These are phyloP conservation scores for Leucophora obtusa DNA, from an alignment of 2,888 invertebrate species.

Conservation along the genomic window DNA sequence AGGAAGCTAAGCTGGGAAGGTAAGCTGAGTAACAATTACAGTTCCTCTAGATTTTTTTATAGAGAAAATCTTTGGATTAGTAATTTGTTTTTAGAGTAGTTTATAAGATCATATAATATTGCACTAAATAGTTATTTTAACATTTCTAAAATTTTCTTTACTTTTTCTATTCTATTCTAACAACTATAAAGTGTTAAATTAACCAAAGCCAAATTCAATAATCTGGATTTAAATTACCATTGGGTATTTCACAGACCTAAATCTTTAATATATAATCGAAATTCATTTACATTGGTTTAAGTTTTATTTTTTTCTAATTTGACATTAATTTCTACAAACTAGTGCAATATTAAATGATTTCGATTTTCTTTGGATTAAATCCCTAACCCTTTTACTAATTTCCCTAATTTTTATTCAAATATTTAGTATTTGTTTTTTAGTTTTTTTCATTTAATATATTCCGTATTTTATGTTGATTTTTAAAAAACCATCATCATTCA, in stretches of 20 bases:
- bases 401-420: neutral
- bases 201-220: conserved; percentile 62
- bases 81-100: conserved; percentile 26
- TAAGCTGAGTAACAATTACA: conserved; percentile 78
- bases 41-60: neutral
- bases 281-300: conserved; percentile 73
- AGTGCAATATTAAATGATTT: conserved; percentile 62
- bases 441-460: conserved; percentile 27
- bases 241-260: conserved; percentile 77
- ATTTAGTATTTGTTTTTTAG: conserved; percentile 4
- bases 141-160: conserved; percentile 59
- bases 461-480: neutral
- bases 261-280: conserved; percentile 74
- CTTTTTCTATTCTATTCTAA: conserved; percentile 47
- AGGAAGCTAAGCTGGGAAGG: conserved; percentile 92
- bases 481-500: conserved; percentile 31
- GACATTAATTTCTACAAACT: conserved; percentile 25
- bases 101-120: conserved; percentile 71
- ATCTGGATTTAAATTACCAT: conserved; percentile 73
- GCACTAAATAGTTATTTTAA: conserved; percentile 71
- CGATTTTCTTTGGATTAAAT: neutral
- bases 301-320: conserved; percentile 38
- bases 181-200: conserved; percentile 54
- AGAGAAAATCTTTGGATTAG: neutral
- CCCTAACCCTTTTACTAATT: neutral